Evolutionary conservation across 2,888 invertebrate genomes (phyloP), one percentile per base, ranked within the genome.

Genomic region (Diarsia mendica): DNA sequence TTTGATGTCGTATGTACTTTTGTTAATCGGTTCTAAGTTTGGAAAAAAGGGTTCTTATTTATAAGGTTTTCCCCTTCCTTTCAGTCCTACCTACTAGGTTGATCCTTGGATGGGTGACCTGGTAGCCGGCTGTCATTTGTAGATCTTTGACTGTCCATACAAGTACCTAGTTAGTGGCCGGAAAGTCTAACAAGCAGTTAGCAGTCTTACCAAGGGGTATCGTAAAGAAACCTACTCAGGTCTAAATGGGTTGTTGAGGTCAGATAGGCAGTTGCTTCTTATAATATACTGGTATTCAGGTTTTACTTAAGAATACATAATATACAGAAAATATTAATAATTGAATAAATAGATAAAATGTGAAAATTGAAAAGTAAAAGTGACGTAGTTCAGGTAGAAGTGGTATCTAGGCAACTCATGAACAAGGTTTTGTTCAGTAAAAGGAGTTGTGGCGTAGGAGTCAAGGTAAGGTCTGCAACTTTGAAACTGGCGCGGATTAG

Each of bases 401-500:
- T 86, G 44, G 74, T 86, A 74, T 85, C 83, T 85, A 86, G 84
- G 77, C 85, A 80, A 85, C 84, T 89, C 87, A 86, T 86, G 87
- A 84, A 88, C 94, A 93, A 93, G 94, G 93, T 91, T 92, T 90
- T 88, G 83, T 89, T 91, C 89, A 92, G 94, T 95, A 95, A 95
- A 94, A 94, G 94, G 95, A 92, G 90, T 87, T 88, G 82, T 77
- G 84, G 96, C 95, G 96, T 96, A 96, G 96, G 96, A 95, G 96
- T 95, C 96, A 94, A 96, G 96, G 96, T 95, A 96, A 96, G 96
- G 96, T 92, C 96, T 96, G 93, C 96, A 91, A 90, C 95, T 95
- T 96, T 90, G 83, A 85, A 87, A 90, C 89, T 90, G 89, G 89
- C 89, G 89, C 85, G 89, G 91, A 91, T 94, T 95, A 93, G 93